These are phyloP conservation scores for Reticulitermes lucifugus DNA, from an alignment of 2,888 invertebrate genomes.

Conservation along the genomic window DNA sequence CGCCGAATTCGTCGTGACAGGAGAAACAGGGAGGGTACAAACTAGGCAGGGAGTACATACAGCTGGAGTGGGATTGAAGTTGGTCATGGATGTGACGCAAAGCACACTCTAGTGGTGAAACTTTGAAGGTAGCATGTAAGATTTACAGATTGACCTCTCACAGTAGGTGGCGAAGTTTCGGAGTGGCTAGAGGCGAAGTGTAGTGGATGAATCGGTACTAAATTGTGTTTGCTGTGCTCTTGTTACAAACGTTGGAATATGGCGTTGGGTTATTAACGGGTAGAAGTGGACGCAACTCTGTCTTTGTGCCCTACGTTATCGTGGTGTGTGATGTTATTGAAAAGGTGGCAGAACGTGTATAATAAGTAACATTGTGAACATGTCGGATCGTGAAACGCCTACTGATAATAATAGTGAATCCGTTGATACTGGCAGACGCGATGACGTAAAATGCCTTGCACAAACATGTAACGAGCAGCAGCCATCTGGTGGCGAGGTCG, in stretches of 20 bases:
- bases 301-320: background rate
- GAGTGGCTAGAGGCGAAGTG: background rate
- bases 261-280: background rate
- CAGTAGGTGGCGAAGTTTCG: background rate
- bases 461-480: conserved; percentile 26
- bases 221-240: background rate
- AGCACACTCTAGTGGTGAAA: background rate
- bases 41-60: too few relatives aligned
- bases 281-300: background rate
- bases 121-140: background rate
- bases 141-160: background rate
- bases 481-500: conserved; percentile 42
- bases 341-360: background rate
- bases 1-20: too few relatives aligned
- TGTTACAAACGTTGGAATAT: background rate
- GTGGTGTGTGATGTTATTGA: background rate
- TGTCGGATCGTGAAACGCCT: conserved; percentile 13
- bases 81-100: background rate
- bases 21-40: too few relatives aligned
- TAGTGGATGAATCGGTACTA: background rate
- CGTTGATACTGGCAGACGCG: conserved; percentile 29
- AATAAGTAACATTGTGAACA: background rate
- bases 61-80: background rate
- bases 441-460: conserved; percentile 45
- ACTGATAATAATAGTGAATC: background rate